Evolutionary conservation across 2,113 vertebrate genomes (phyloP), one percentile per base, ranked within the genome.

Genomic region (Callionymus lyra): DNA sequence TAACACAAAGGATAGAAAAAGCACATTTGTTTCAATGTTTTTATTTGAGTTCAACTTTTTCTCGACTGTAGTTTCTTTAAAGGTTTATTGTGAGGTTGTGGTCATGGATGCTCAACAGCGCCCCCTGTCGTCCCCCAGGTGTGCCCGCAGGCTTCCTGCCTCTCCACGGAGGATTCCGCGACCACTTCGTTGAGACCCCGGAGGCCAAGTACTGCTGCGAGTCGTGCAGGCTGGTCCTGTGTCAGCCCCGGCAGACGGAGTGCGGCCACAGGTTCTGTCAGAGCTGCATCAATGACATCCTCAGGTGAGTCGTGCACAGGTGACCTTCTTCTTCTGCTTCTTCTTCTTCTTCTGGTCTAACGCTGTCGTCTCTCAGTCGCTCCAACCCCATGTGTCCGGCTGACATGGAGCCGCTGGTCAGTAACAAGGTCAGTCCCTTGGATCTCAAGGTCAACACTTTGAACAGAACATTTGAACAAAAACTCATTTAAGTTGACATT

Each of bases 261-360:
- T 98, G 95, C 38, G 95, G 95, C 6, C 95, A 99, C 65, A 87
- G 95, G 31, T 99, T 94, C 80, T 99, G 95, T 31, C 88, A 92
- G 68, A 92, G 82, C 78, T 99, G 95, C 82, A 94, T 97, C 78
- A 40, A 10, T 4, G 71, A 76, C 11, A 69, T 84, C 59, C 83
- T 87, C 70, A 82, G 82, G 85, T 87, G 31, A 52, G 61, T 41
- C 4, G 2, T 9, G 19, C 13, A 18, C 1, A 18, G 3, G 4
- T n/a, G 6, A 1, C 8, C 6, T n/a, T 1, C 19, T 10, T 9
- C 9, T 17, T 16, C 34, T 12, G 12, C 21, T 8, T 27, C 4
- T 5, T 27, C 8, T 27, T 27, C 21, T 5, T 38, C 9, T 15
- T n/a, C 13, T 8, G 36, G 41, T 6, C n/a, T 12, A 4, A n/a